Conservation (phyloP, 2,113 vertebrate species). For the Actenoides hombroni region DNA sequence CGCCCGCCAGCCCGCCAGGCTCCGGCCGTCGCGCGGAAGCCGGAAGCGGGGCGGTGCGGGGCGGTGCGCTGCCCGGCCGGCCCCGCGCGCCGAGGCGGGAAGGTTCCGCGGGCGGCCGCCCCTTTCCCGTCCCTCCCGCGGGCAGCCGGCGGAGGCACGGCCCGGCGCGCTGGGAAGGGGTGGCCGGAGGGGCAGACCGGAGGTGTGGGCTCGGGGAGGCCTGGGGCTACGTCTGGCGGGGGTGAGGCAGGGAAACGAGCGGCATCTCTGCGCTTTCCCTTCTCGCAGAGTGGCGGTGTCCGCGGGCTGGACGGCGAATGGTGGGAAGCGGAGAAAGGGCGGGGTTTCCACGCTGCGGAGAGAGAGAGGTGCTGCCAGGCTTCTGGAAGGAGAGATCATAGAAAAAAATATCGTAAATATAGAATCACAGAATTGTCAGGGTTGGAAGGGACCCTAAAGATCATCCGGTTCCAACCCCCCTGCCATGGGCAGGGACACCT, state of each 20-base stretch:
- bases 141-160: too few species aligned
- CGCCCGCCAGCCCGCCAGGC: too few species aligned
- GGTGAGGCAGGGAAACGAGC: fast-evolving
- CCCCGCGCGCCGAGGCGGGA: neutral
- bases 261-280: fast-evolving
- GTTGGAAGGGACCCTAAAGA: too few species aligned
- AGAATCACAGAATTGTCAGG: too few species aligned
- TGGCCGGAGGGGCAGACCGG: too few species aligned
- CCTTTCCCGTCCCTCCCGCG: too few species aligned
- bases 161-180: too few species aligned
- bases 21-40: neutral
- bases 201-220: fast-evolving
- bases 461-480: too few species aligned
- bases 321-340: neutral
- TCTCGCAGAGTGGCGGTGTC: fast-evolving
- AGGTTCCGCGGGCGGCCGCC: neutral
- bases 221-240: fast-evolving
- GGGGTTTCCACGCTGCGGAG: fast-evolving
- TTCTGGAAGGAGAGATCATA: neutral
- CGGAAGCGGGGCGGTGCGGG: neutral
- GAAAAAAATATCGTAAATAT: neutral
- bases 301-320: fast-evolving
- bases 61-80: neutral
- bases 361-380: neutral
- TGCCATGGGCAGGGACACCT: too few species aligned